phyloP scores from a whole-genome alignment of 2,797 vertebrate species.

The Bovichtus variegatus region DNA sequence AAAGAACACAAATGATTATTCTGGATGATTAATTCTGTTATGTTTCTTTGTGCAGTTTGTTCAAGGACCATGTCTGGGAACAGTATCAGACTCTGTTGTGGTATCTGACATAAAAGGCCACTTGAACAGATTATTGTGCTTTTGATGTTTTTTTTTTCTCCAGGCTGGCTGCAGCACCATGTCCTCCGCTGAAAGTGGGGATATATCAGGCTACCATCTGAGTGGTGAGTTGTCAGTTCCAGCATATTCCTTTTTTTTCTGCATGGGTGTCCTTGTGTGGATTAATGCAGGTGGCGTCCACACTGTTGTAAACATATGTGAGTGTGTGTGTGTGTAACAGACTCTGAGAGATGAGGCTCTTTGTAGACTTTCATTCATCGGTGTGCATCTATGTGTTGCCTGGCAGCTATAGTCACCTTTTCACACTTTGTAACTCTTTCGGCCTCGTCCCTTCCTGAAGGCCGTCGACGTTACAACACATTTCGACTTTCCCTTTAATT shows the following conservation, averaged over 20 bases:
- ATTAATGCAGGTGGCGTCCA: constrained; percentile 2
- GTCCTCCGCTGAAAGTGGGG: constrained; percentile 83
- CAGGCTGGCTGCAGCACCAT: constrained; percentile 84
- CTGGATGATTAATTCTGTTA: not conserved
- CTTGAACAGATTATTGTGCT: constrained; percentile 24
- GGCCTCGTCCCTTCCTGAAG: not conserved
- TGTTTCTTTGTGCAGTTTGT: not conserved
- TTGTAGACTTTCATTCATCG: not conserved
- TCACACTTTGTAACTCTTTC: not conserved
- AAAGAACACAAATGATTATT: not conserved
- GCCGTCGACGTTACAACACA: constrained; percentile 4
- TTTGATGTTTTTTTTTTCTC: constrained; percentile 19
- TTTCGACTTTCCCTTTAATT: constrained; percentile 28
- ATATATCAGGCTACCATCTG: constrained; percentile 86
- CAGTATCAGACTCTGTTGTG: not conserved
- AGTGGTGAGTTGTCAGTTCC: constrained; percentile 81
- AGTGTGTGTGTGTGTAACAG: not conserved
- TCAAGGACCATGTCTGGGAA: not conserved
- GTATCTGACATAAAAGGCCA: constrained; percentile 11
- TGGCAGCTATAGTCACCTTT: constrained; percentile 17
- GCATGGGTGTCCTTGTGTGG: not conserved
- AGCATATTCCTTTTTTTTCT: not conserved
- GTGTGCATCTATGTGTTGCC: not conserved
- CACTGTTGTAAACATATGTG: not conserved
- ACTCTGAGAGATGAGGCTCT: not conserved